Evolutionary conservation across 2,888 invertebrate genomes (phyloP).

Genomic region (Agrochola circellaris): DNA sequence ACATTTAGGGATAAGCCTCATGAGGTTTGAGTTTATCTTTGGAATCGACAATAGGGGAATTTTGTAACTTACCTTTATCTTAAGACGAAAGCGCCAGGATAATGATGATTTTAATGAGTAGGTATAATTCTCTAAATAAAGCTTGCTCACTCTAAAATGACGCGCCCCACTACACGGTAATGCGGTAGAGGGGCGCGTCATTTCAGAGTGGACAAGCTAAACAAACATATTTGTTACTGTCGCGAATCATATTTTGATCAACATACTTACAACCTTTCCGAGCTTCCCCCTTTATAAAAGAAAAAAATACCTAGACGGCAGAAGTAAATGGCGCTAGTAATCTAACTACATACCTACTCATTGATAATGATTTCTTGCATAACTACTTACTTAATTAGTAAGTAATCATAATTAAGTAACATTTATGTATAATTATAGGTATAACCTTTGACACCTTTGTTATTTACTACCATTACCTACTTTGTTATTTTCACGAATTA

Average conservation of each 20-base stretch:
- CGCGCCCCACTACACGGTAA: no score
- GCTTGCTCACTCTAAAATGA: no score
- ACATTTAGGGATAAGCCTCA: neutral
- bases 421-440: neutral
- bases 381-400: neutral
- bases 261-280: no score
- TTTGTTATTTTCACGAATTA: neutral
- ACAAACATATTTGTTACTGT: no score
- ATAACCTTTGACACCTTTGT: neutral
- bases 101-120: neutral
- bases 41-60: neutral
- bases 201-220: no score
- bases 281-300: neutral
- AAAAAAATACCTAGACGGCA: neutral
- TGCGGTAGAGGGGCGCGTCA: no score
- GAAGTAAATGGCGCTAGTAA: neutral
- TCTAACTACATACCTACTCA: neutral
- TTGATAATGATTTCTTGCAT: slow-evolving; percentile 1
- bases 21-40: neutral
- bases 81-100: neutral
- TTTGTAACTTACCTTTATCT: neutral
- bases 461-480: neutral
- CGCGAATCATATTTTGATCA: no score
- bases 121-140: neutral
- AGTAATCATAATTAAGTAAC: no score